Evolutionary conservation across 30 jellyfish, hydroid and myxozoan species (phyloP), one percentile per base, ranked within the genome.

Genomic region (Pelagia noctiluca): DNA sequence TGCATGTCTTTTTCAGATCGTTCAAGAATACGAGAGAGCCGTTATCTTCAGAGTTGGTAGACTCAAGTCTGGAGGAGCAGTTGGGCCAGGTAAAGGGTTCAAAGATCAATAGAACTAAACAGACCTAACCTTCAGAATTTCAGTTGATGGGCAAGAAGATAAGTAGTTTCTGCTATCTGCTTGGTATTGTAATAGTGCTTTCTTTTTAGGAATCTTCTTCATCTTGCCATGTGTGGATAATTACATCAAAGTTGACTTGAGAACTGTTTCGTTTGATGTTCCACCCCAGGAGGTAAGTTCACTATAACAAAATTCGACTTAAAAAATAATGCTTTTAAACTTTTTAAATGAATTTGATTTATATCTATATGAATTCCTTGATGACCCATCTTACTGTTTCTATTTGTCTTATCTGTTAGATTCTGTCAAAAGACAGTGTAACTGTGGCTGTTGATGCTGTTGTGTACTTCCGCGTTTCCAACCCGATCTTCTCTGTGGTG

Each of bases 401-500:
- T 2, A 25, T 2, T 52, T 30, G 4, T 2, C 26, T 3, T 52
- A 10, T 3, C 68, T 19, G 28, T 11, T 57, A 82, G 91, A 93
- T 93, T 32, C 71, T 93, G 82, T 70, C 97, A 8, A 80, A 92
- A 60, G 98, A 93, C 93, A 93, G 98, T 75, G 98, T 93, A 35
- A 93, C 98, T 3, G 97, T 93, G 52, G 89, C 98, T 35, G 98
- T 93, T 2, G 98, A 93, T 77, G 98, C 98, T 29, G 98, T 93
- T 31, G 88, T 92, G 5, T 93, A 93, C 76, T 93, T 93, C 93
- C 97, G 98, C 24, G 89, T 93, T 8, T 74, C 87, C 23, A 93
- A 93, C 66, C 98, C 98, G 24, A 83, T 93, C 68, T 86, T 78
- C 22, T 93, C 98, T 10, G 98, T 93, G 38, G 64, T 82, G 28